phyloP scores from a whole-genome alignment of 2,888 invertebrate species.

The Drosophila parthenogenetica region DNA sequence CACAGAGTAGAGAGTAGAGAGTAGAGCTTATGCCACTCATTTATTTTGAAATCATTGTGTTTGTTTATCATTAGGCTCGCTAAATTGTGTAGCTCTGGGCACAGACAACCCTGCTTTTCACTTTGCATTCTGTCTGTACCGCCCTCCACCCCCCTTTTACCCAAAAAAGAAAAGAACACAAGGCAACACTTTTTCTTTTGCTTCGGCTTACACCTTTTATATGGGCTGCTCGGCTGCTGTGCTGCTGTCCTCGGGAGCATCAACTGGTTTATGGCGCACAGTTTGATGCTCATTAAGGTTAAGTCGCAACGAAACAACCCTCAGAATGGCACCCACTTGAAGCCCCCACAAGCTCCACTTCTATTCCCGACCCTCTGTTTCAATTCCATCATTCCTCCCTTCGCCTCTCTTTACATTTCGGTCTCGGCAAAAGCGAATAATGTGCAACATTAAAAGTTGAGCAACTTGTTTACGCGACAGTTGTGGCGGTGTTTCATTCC shows the following conservation, averaged over 20 bases:
- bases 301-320: constrained; percentile 57
- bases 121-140: not conserved
- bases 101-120: constrained; percentile 4
- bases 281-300: constrained; percentile 73
- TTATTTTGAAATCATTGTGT: constrained; percentile 67
- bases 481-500: constrained; percentile 52
- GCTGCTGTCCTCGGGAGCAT: constrained; percentile 29
- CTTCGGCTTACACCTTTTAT: constrained; percentile 12
- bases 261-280: constrained; percentile 65
- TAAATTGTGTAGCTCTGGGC: constrained; percentile 26
- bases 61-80: constrained; percentile 62
- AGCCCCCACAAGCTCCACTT: not conserved
- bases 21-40: constrained; percentile 61
- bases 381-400: not conserved
- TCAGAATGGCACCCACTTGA: constrained; percentile 48
- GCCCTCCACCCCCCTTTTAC: too few relatives aligned
- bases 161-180: too few relatives aligned
- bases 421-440: constrained; percentile 36
- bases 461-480: constrained; percentile 67
- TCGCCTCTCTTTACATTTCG: not conserved
- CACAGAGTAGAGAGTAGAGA: constrained; percentile 42
- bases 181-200: constrained; percentile 35
- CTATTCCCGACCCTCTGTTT: not conserved
- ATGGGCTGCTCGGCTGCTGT: constrained; percentile 11
- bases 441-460: constrained; percentile 71